These are phyloP conservation scores for Barnardius zonarius DNA, from an alignment of 2,113 vertebrate genomes.

Conservation along the genomic window DNA sequence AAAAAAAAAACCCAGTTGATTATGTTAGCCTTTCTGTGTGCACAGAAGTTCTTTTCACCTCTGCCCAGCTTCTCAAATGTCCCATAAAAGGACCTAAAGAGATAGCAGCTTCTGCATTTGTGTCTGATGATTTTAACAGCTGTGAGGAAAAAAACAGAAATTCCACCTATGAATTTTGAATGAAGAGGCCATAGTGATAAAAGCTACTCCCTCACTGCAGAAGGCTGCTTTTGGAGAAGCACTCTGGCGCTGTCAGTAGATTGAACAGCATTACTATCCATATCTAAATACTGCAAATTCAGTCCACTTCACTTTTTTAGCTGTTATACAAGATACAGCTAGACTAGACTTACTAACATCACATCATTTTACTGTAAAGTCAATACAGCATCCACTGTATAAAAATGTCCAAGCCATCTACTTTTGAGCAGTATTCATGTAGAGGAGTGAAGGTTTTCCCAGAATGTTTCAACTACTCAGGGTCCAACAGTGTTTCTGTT, in stretches of 20 bases:
- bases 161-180: neutral
- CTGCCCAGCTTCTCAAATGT: neutral
- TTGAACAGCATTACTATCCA: neutral
- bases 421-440: neutral
- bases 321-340: neutral
- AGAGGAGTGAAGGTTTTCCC: neutral
- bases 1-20: rapidly evolving
- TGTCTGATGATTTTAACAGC: neutral
- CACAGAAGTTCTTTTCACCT: neutral
- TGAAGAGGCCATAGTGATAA: neutral
- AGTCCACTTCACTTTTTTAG: neutral
- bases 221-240: neutral
- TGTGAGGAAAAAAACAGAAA: neutral
- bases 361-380: neutral
- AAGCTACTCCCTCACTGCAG: neutral
- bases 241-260: neutral
- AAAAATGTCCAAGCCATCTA: neutral
- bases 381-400: neutral
- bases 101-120: neutral
- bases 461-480: neutral
- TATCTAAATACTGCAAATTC: neutral
- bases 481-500: neutral
- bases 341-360: neutral
- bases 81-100: neutral
- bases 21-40: rapidly evolving